Conservation (phyloP, 2,888 invertebrate genomes). For the Gastrophysa polygoni region DNA sequence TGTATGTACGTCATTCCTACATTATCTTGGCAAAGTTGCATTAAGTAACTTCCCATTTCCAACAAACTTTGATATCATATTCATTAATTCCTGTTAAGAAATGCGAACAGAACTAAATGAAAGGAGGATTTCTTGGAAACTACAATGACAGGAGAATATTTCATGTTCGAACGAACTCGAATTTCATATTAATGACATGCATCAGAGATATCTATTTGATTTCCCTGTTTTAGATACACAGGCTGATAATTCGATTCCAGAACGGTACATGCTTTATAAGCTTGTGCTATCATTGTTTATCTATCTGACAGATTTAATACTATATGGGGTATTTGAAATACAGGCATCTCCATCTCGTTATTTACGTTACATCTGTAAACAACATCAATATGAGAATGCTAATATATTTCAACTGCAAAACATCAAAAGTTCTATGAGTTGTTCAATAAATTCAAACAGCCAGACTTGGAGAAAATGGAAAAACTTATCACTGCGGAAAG, state of each 20-base stretch:
- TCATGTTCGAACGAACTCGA: too few species aligned
- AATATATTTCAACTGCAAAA: slow-evolving; percentile 21
- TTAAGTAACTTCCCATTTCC: neutral
- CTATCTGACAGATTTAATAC: neutral
- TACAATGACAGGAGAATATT: neutral
- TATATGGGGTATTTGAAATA: too few species aligned
- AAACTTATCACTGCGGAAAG: slow-evolving; percentile 29
- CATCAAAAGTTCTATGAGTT: slow-evolving; percentile 20
- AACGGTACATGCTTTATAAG: too few species aligned
- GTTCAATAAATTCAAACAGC: slow-evolving; percentile 25
- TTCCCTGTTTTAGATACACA: too few species aligned
- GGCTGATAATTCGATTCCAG: too few species aligned
- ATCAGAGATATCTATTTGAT: too few species aligned
- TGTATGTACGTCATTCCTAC: neutral
- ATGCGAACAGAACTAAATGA: neutral
- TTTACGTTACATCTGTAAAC: neutral
- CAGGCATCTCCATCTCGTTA: neutral
- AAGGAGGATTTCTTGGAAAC: neutral
- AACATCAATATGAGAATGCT: slow-evolving; percentile 5
- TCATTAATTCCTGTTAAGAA: neutral
- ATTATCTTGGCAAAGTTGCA: neutral
- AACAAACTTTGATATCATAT: neutral
- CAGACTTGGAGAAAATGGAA: slow-evolving; percentile 22
- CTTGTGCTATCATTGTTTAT: too few species aligned
- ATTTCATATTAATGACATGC: too few species aligned